Evolutionary conservation across 1,140 invertebrate genomes (phyloP), one percentile per base, ranked within the genome.

Genomic region (Maniola jurtina): DNA sequence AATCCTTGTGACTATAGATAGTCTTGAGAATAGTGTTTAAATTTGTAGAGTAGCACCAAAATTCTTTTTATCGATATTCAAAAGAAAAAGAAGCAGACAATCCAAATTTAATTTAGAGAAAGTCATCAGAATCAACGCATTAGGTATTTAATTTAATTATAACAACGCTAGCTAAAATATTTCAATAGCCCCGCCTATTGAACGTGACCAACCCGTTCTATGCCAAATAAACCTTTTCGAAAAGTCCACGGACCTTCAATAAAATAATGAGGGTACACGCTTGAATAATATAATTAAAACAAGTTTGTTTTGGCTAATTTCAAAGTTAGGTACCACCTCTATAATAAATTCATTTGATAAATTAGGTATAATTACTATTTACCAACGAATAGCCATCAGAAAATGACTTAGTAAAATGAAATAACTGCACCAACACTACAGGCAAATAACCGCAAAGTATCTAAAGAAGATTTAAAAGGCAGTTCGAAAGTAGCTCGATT

Each of bases 401-500:
- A 36, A 6, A 36, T 36, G 5, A 9, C 36, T 6, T 36, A 36
- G 36, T 36, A 36, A 36, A 38, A 38, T 38, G 38, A 25, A 25
- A 25, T 25, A 25, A 25, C 25, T 25, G 25, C 1, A 2, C 25
- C 25, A 25, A 25, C 25, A 25, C 25, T 25, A 4, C 52, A 55
- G 10, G 33, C 3, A 40, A 58, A 58, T 40, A 16, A 58, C 16
- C 13, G 15, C 56, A 58, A 58, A 40, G 36, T 58, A 40, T 58
- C 16, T 15, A 34, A 5, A 16, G 35, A 40, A 58, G 35, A 7
- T 38, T 54, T 25, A n/a, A 54, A 55, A 55, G 33, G 52, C 52
- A 55, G 52, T 55, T 55, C 52, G 52, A 54, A 59, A 61, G 52
- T 48, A 60, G 38, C 65, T 61, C 40, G 59, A 66, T 61, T 64